phyloP scores from a whole-genome alignment of 1,140 invertebrate genomes.

The Dinoponera quadriceps region DNA sequence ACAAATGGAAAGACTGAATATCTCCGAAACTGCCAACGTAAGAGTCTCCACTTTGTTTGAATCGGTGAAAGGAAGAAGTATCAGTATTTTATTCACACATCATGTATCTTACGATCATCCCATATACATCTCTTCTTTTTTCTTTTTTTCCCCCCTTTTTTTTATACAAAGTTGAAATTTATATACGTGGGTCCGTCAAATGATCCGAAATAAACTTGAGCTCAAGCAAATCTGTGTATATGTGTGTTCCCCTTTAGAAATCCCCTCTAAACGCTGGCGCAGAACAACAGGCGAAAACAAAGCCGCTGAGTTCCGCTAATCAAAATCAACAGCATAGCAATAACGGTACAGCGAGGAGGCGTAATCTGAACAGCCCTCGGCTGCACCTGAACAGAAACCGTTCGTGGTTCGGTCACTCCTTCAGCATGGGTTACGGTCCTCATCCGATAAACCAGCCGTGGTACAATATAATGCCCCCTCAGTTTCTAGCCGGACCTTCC shows the following conservation, averaged over 20 bases:
- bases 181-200: not conserved
- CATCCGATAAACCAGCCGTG: conserved; percentile 81
- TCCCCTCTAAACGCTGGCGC: conserved; percentile 67
- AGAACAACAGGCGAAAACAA: conserved; percentile 76
- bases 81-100: not conserved
- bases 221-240: not conserved
- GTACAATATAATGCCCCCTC: conserved; percentile 83
- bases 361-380: conserved; percentile 81
- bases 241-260: conserved; percentile 77
- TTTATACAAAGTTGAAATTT: not conserved
- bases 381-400: conserved; percentile 80
- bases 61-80: too few relatives aligned
- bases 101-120: too few relatives aligned
- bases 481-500: conserved; percentile 80
- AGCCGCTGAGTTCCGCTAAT: conserved; percentile 77
- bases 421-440: conserved; percentile 79
- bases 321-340: conserved; percentile 80
- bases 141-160: not conserved
- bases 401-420: conserved; percentile 82
- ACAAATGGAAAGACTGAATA: not conserved
- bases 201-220: conserved; percentile 12
- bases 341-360: conserved; percentile 78
- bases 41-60: too few relatives aligned
- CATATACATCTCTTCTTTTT: not conserved
- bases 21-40: not conserved